Evolutionary conservation across 1,140 invertebrate species (phyloP).

Genomic region (Stenopsyche tienmushanensis): DNA sequence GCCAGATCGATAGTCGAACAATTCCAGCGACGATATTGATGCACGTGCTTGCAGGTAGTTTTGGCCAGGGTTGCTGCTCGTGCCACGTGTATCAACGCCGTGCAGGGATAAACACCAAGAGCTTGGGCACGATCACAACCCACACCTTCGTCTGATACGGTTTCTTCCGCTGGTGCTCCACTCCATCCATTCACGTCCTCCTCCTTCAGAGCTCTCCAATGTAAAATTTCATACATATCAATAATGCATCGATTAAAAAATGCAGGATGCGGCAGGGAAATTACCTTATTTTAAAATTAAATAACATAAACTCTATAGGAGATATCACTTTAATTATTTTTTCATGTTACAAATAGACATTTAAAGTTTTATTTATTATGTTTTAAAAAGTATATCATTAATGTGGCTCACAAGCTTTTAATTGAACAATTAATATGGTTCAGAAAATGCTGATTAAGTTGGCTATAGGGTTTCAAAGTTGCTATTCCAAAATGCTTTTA

Average conservation of each 20-base stretch:
- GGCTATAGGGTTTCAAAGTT: no score
- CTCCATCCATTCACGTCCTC: conserved; percentile 7
- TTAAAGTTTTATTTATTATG: no score
- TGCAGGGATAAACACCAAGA: conserved; percentile 60
- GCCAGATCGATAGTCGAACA: conserved; percentile 75
- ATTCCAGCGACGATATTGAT: conserved; percentile 78
- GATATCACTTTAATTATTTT: no score
- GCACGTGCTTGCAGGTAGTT: conserved; percentile 70
- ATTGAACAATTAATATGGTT: no score
- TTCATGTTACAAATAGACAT: no score
- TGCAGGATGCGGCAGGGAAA: no score
- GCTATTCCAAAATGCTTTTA: no score
- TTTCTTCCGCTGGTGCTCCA: conserved; percentile 3
- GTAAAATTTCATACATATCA: not conserved
- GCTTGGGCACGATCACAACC: conserved; percentile 52
- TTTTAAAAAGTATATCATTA: no score
- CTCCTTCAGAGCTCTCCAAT: conserved; percentile 24
- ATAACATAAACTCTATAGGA: no score
- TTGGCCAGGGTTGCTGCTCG: conserved; percentile 68
- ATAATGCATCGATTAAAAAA: not conserved
- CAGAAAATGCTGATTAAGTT: no score
- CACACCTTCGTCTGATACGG: conserved; percentile 15
- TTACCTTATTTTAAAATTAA: no score
- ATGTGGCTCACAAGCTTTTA: not conserved
- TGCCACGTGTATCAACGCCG: conserved; percentile 75